These are phyloP conservation scores for Brachirus orientalis DNA, from an alignment of 2,113 vertebrate species.

Conservation along the genomic window DNA sequence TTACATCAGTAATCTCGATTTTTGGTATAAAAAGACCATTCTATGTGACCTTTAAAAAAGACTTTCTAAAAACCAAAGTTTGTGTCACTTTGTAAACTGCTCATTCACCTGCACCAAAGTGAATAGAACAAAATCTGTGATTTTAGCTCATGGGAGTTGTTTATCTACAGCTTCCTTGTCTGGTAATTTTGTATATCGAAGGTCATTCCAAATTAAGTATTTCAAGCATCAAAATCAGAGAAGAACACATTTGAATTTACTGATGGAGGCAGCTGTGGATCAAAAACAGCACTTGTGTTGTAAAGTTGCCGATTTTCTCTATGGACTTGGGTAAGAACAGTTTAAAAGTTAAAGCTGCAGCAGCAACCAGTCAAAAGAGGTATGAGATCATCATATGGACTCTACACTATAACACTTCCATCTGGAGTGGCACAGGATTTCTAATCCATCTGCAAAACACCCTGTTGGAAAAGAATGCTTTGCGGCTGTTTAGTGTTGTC, in stretches of 20 bases:
- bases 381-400: conserved; percentile 5
- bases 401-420: conserved; percentile 41
- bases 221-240: background rate
- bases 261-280: background rate
- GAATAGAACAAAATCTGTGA: too few species aligned
- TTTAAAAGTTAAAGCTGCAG: too few species aligned
- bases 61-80: too few species aligned
- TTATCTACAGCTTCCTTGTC: too few species aligned
- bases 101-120: too few species aligned
- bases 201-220: background rate
- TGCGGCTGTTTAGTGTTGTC: background rate
- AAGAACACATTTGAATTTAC: background rate
- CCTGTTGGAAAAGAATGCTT: background rate
- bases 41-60: too few species aligned
- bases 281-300: background rate
- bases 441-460: conserved; percentile 21
- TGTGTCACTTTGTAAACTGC: too few species aligned
- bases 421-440: conserved; percentile 23
- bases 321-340: background rate
- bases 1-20: too few species aligned
- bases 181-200: too few species aligned
- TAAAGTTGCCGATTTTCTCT: background rate
- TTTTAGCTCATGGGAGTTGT: too few species aligned
- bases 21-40: too few species aligned
- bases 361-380: background rate